phyloP scores from a whole-genome alignment of 2,888 invertebrate species.

The Lacanobia oleracea region DNA sequence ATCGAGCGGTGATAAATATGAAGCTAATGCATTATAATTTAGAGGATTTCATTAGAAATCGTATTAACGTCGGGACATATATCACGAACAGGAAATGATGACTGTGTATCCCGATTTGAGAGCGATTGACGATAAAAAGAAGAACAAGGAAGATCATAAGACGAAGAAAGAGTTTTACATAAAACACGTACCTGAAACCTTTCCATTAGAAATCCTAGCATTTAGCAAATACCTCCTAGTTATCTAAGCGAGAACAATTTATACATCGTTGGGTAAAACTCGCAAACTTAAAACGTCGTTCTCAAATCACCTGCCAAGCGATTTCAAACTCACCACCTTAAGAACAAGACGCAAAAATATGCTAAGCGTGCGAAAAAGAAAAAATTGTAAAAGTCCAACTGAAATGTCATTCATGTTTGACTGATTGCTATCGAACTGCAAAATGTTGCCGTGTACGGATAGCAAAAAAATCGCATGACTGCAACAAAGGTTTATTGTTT shows the following conservation, averaged over 20 bases:
- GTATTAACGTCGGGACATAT: conserved; percentile 63
- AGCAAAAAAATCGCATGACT: conserved; percentile 66
- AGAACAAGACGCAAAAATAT: conserved; percentile 34
- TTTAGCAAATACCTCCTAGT: conserved; percentile 63
- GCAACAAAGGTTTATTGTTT: conserved; percentile 66
- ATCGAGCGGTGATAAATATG: conserved; percentile 69
- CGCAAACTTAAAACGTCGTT: conserved; percentile 24
- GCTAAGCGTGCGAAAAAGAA: conserved; percentile 21
- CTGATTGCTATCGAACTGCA: conserved; percentile 80
- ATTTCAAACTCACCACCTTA: conserved; percentile 31
- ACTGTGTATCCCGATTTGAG: conserved; percentile 41
- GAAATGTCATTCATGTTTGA: conserved; percentile 83
- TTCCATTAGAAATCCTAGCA: conserved; percentile 62
- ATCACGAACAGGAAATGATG: conserved; percentile 56
- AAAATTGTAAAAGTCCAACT: conserved; percentile 55
- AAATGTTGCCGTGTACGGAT: conserved; percentile 71
- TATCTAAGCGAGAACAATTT: conserved; percentile 64
- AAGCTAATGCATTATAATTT: conserved; percentile 67
- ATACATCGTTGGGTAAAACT: conserved; percentile 56
- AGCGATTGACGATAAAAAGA: conserved; percentile 30
- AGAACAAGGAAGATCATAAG: conserved; percentile 10
- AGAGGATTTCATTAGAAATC: conserved; percentile 67
- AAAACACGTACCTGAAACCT: conserved; percentile 38
- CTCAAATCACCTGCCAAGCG: conserved; percentile 26
- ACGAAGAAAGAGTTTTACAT: conserved; percentile 30